Conservation (phyloP, 37 sponge, comb jelly and placozoan species). For the Agelas oroides region DNA sequence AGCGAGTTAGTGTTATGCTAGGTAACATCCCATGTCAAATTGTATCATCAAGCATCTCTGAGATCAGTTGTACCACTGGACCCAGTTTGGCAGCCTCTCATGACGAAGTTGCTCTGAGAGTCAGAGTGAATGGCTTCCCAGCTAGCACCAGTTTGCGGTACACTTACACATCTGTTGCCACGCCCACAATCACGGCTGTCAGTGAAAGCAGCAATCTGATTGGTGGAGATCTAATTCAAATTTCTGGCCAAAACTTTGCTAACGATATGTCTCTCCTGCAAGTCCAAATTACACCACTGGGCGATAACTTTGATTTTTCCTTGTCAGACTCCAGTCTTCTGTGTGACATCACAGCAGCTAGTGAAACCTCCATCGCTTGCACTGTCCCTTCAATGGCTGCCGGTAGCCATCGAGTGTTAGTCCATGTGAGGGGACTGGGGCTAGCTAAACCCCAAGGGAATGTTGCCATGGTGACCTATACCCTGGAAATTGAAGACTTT, state of each 20-base stretch:
- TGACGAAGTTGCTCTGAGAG: constrained; percentile 5
- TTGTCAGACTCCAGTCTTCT: not conserved
- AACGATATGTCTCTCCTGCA: not conserved
- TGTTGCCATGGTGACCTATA: constrained; percentile 14
- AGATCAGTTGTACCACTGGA: constrained; percentile 51
- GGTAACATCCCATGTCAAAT: constrained; percentile 51
- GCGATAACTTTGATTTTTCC: not conserved
- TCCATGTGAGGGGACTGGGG: constrained; percentile 45
- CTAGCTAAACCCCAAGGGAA: constrained; percentile 17
- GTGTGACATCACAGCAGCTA: constrained; percentile 19
- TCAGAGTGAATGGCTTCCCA: constrained; percentile 46
- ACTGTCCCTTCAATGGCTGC: constrained; percentile 48
- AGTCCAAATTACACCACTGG: constrained; percentile 1
- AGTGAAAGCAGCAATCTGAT: not conserved
- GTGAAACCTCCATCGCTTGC: constrained; percentile 41
- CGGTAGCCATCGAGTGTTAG: constrained; percentile 46
- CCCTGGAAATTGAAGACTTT: constrained; percentile 34
- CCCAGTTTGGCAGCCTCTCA: not conserved
- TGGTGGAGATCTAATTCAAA: constrained; percentile 46
- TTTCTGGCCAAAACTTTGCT: constrained; percentile 44
- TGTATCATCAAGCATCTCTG: constrained; percentile 20
- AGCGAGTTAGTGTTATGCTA: constrained; percentile 37
- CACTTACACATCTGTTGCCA: constrained; percentile 14
- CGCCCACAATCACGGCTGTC: constrained; percentile 56
- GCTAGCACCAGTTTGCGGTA: constrained; percentile 24